A percentile compares a stretch with the other conserved stretches of the same genome.
These are phyloP conservation scores for Drosophila pectinifera DNA, from an alignment of 1,140 invertebrate genomes.

Conservation along the genomic window DNA sequence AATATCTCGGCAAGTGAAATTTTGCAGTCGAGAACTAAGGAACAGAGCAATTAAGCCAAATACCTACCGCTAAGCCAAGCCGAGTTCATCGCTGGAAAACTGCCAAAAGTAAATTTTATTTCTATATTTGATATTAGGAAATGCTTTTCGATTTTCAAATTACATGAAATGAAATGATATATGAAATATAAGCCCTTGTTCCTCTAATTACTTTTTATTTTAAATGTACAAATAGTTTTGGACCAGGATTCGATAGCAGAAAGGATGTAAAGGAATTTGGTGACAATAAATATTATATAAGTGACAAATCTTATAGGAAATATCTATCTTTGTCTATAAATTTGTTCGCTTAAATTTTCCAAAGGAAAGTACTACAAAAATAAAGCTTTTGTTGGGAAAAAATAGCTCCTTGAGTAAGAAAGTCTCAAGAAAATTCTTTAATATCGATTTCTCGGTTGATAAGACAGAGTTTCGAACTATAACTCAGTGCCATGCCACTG, in stretches of 20 bases:
- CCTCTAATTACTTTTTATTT: neutral
- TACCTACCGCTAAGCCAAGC: neutral
- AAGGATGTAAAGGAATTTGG: neutral
- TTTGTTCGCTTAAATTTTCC: too few relatives aligned
- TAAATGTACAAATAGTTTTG: neutral
- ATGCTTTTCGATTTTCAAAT: neutral
- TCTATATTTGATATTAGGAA: neutral
- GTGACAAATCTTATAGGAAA: neutral
- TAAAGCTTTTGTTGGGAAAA: neutral
- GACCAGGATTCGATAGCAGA: neutral
- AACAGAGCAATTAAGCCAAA: slow-evolving; percentile 47
- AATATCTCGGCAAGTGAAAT: slow-evolving; percentile 67
- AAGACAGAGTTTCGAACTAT: neutral
- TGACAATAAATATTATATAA: slow-evolving; percentile 6
- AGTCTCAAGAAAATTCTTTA: too few relatives aligned
- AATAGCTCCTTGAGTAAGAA: too few relatives aligned
- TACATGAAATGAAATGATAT: too few relatives aligned
- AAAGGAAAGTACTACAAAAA: neutral
- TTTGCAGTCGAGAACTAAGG: slow-evolving; percentile 38
- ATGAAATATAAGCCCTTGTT: neutral
- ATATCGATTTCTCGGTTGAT: neutral
- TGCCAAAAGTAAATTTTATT: slow-evolving; percentile 60
- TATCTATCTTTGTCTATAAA: too few relatives aligned
- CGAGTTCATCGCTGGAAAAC: slow-evolving; percentile 42
- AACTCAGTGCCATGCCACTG: too few relatives aligned